These are phyloP conservation scores for Hoplias malabaricus DNA, from an alignment of 2,113 vertebrate genomes.

Conservation along the genomic window DNA sequence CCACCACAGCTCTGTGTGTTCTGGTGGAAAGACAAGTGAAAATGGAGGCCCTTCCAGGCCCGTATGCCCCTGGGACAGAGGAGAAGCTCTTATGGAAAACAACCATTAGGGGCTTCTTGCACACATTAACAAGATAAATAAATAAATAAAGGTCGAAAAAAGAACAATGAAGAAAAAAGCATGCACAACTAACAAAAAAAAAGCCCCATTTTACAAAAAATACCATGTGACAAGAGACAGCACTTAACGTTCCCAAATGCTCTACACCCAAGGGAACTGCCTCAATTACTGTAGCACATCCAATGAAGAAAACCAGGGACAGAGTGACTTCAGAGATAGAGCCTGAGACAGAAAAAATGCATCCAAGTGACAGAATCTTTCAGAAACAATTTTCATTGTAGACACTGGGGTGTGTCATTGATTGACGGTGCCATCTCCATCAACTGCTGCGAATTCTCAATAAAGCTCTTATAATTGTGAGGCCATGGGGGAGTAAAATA, in stretches of 20 bases:
- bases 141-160: constrained; percentile 57
- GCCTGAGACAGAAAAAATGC: constrained; percentile 65
- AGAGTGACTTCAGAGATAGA: constrained; percentile 70
- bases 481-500: constrained; percentile 16
- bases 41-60: constrained; percentile 28
- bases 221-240: constrained; percentile 83
- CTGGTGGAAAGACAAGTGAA: constrained; percentile 34
- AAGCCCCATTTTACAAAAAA: constrained; percentile 73
- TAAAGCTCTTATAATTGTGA: constrained; percentile 35
- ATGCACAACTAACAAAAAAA: constrained; percentile 60
- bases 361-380: constrained; percentile 86
- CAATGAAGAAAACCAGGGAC: constrained; percentile 78
- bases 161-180: constrained; percentile 60
- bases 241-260: constrained; percentile 77
- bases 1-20: constrained; percentile 34
- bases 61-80: constrained; percentile 34
- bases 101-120: constrained; percentile 63
- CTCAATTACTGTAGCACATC: constrained; percentile 81
- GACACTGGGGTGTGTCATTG: constrained; percentile 72
- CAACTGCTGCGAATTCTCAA: constrained; percentile 46
- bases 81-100: constrained; percentile 58
- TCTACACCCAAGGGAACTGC: constrained; percentile 80
- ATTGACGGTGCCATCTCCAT: constrained; percentile 54
- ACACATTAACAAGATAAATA: constrained; percentile 52
- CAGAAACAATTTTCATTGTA: constrained; percentile 84